Percentiles rank a stretch among this genome's conserved stretches.
Conservation (phyloP, 2,113 vertebrate genomes). For the Cichladusa arquata region DNA sequence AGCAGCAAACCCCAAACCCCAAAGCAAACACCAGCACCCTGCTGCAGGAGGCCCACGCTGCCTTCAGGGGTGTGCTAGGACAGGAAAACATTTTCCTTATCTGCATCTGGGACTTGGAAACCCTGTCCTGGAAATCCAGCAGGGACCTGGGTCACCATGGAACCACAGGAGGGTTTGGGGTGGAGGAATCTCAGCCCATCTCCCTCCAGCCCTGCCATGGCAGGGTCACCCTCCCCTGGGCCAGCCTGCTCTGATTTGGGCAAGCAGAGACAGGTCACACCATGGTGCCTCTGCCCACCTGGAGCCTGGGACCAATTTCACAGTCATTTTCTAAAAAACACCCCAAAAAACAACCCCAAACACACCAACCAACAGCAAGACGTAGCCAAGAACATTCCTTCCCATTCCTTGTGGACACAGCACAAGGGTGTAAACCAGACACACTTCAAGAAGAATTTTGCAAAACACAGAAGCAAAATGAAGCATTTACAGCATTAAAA, state of each 20-base stretch:
- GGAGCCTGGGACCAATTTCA: fast-evolving
- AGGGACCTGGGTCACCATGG: background rate
- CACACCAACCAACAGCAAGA: background rate
- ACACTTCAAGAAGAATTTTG: background rate
- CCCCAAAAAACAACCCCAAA: fast-evolving
- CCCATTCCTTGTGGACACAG: fast-evolving
- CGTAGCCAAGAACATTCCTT: background rate
- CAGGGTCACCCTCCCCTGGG: background rate
- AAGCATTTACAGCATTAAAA: background rate
- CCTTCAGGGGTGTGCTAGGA: fast-evolving
- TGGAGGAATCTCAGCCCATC: background rate
- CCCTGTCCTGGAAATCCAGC: background rate
- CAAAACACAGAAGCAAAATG: background rate
- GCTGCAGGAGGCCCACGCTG: background rate
- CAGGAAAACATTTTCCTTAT: too few species aligned
- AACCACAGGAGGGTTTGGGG: background rate
- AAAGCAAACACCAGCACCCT: fast-evolving
- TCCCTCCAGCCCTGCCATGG: too few species aligned
- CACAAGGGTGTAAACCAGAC: fast-evolving
- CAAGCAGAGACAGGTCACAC: background rate
- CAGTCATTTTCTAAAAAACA: fast-evolving
- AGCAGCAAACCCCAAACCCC: too few species aligned
- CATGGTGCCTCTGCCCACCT: fast-evolving
- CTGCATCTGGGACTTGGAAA: background rate
- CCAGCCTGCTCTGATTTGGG: background rate